A percentile compares a stretch with the other conserved stretches of the same genome.
phyloP scores from a whole-genome alignment of 2,113 vertebrate genomes.

The Toxostoma redivivum region DNA sequence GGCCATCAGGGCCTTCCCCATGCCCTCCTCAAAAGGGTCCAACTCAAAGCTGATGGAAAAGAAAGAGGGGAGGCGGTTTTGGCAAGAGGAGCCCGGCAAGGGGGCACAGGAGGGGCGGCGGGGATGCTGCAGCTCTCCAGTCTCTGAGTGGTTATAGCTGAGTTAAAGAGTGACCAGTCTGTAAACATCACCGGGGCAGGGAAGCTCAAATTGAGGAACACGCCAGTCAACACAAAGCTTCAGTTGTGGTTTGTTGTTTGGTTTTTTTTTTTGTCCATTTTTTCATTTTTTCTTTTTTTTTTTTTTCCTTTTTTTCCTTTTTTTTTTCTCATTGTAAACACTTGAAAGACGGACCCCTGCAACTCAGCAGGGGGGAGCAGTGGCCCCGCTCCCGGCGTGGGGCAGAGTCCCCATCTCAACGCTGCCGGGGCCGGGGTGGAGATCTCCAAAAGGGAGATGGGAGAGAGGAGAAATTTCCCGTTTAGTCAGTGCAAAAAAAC shows the following conservation, averaged over 20 bases:
- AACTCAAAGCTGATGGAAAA: not conserved
- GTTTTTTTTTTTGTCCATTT: not conserved
- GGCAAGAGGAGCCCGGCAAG: slow-evolving; percentile 51
- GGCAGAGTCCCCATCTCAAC: slow-evolving; percentile 47
- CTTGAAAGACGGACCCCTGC: slow-evolving; percentile 71
- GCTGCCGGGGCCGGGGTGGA: slow-evolving; percentile 2
- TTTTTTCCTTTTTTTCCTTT: not conserved
- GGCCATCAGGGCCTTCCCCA: not conserved
- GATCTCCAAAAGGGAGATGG: slow-evolving; percentile 66
- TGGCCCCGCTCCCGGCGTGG: slow-evolving; percentile 57
- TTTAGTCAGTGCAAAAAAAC: slow-evolving; percentile 71
- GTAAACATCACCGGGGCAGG: slow-evolving; percentile 78
- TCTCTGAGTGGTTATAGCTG: slow-evolving; percentile 55
- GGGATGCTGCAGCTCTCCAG: slow-evolving; percentile 27
- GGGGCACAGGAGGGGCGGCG: not conserved
- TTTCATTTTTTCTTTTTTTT: not conserved
- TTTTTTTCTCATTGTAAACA: slow-evolving; percentile 71
- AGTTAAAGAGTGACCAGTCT: slow-evolving; percentile 69
- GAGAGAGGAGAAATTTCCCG: slow-evolving; percentile 50
- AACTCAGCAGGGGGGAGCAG: slow-evolving; percentile 62
- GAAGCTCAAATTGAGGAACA: slow-evolving; percentile 56
- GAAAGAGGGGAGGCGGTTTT: slow-evolving; percentile 19
- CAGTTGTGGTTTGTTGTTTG: slow-evolving; percentile 35
- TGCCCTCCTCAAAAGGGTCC: not conserved
- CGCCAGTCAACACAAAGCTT: slow-evolving; percentile 76